Base-by-base conservation (phyloP, 92 coral and sea anemone genomes). In the Phenganax subtilis region DNA sequence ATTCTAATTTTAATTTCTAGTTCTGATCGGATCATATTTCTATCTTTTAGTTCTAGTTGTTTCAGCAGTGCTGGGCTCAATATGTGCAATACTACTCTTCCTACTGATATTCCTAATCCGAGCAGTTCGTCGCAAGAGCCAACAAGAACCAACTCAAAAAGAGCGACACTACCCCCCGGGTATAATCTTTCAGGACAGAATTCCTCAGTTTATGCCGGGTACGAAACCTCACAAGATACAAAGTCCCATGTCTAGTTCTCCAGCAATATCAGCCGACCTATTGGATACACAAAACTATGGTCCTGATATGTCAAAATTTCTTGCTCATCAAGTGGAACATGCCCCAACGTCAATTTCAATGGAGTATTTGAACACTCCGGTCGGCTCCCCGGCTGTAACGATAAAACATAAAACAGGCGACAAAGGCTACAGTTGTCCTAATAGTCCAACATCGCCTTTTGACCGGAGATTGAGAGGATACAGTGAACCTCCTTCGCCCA, bases 291-390 rank as follows among this genome's bases (percentile, higher is more conserved):
- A 47, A 12, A 55, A 63, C 83, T 79, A 63, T 29, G 83, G 83
- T 14, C 81, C 81, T n/a, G 81, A 76, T 64, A 79, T 79, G 74
- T 79, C 83, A 3, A 79, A 65, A 65, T 79, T 62, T 65, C 63
- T 79, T 20, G 83, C 61, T 16, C 83, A 79, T 28, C 59, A 55
- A 54, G 68, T 60, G 25, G 73, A 31, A 60, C 68, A 79, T 9
- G 2, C 10, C 15, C 83, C 31, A 9, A 79, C 51, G 27, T 63
- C 83, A 9, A 79, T 79, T 54, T 79, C 83, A 47, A 30, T 79
- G 54, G 83, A 79, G 74, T 52, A 79, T 61, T 20, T 79, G 29
- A 79, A 79, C n/a, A 79, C 83, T 12, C 74, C 82, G 44, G 54
- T 53, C 9, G 74, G 83, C 14, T 79, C 83, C 10, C 83, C 74